Evolutionary conservation across 2,888 invertebrate species (phyloP), one percentile per base, ranked within the genome.

Genomic region (Campoplex nolae): DNA sequence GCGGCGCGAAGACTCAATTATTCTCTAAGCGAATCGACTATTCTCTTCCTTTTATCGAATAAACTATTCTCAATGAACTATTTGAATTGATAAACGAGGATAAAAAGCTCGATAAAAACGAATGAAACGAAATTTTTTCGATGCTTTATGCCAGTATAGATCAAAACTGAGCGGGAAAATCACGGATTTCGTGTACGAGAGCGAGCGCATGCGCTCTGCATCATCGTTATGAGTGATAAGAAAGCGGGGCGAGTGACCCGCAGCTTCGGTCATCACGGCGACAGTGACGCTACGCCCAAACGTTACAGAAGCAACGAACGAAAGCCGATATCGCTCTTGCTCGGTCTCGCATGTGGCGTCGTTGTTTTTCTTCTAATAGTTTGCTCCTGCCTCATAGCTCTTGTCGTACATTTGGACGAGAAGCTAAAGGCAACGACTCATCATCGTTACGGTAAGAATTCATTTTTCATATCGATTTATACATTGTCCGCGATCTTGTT

Each of bases 341-440:
- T 92, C 9, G 90, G 90, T 71, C 90, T 93, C 83, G 88, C 90
- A 62, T 93, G 92, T 80, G 91, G 92, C 28, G 48, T 92, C 13
- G 93, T 92, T 54, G 90, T 91, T 16, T 88, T 93, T 51, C 87
- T 93, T 3, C 89, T 90, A 32, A 83, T 94, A 28, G 85, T 93
- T 68, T 93, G 92, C 74, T 90, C 90, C 74, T 91, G 90, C 56
- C 88, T 93, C 35, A 89, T 90, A 9, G 90, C 91, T 32, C 86
- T 92, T 68, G 85, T 92, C 42, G 83, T 93, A 9, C 81, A 92
- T 16, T 62, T 93, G 45, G 90, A 91, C 76, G 91, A 91, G 38
- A 90, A 90, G 42, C 89, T 91, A 38, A 89, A 91, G 67, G 88
- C 92, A 18, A 80, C n/a, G 32, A 32, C 18, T 42, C 74, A 84